phyloP scores from a whole-genome alignment of 2,797 vertebrate genomes.

The Protonibea diacanthus region DNA sequence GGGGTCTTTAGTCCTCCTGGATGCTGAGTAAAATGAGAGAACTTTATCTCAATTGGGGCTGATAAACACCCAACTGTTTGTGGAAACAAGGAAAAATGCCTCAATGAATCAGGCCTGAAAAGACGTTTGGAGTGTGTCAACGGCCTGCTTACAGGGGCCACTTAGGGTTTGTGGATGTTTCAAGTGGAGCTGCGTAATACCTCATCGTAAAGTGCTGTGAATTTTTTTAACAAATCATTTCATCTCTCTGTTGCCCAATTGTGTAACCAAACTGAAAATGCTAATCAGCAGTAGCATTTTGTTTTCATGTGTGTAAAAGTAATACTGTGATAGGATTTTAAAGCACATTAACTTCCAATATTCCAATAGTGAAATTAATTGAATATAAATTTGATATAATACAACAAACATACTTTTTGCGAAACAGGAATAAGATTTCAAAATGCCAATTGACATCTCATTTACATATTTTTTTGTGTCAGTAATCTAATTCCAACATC shows the following conservation, averaged over 20 bases:
- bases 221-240: conserved; percentile 7
- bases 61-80: conserved; percentile 67
- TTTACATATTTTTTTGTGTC: conserved; percentile 41
- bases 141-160: conserved; percentile 54
- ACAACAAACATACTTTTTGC: conserved; percentile 2
- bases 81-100: conserved; percentile 70
- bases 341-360: background rate
- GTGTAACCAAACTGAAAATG: background rate
- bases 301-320: conserved; percentile 13
- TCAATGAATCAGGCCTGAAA: conserved; percentile 61
- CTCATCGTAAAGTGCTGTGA: conserved; percentile 59
- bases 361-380: background rate
- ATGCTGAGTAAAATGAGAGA: conserved; percentile 73
- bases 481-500: conserved; percentile 31
- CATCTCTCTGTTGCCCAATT: background rate
- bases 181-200: conserved; percentile 19
- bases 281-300: background rate
- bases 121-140: conserved; percentile 61
- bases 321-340: background rate
- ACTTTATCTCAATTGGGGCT: conserved; percentile 81
- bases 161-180: conserved; percentile 56
- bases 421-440: conserved; percentile 30
- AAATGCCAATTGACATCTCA: conserved; percentile 38
- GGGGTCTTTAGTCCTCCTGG: conserved; percentile 65
- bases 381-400: background rate